phyloP scores from a whole-genome alignment of 2,797 vertebrate species.

The Crocodylus rhombifer region DNA sequence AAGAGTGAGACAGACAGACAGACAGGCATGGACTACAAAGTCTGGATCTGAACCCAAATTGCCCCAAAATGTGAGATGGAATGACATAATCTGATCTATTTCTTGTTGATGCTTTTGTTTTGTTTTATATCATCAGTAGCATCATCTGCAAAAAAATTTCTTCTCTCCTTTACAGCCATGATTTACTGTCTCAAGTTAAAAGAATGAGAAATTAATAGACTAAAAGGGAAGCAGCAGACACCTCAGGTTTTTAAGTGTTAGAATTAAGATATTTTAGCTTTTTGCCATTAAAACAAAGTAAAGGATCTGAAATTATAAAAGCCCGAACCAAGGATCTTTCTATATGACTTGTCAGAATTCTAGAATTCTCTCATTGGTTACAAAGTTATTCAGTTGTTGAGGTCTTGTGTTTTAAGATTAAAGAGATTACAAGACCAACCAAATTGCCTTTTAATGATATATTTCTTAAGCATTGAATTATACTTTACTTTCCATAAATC shows the following conservation, averaged over 20 bases:
- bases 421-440: slow-evolving; percentile 55
- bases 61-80: background rate
- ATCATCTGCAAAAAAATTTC: no score
- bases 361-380: slow-evolving; percentile 40
- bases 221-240: background rate
- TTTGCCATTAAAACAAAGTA: background rate
- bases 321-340: background rate
- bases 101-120: background rate
- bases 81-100: background rate
- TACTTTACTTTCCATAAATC: slow-evolving; percentile 67
- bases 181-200: no score
- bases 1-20: no score
- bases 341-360: slow-evolving; percentile 16
- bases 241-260: background rate
- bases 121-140: no score
- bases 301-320: background rate
- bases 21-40: background rate
- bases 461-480: slow-evolving; percentile 71
- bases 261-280: background rate
- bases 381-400: slow-evolving; percentile 44
- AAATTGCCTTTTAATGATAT: slow-evolving; percentile 75
- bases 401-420: slow-evolving; percentile 62
- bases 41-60: background rate
- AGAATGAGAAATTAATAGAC: background rate
- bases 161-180: no score